phyloP scores from a whole-genome alignment of 2,113 vertebrate species.

The Cebidichthys violaceus region DNA sequence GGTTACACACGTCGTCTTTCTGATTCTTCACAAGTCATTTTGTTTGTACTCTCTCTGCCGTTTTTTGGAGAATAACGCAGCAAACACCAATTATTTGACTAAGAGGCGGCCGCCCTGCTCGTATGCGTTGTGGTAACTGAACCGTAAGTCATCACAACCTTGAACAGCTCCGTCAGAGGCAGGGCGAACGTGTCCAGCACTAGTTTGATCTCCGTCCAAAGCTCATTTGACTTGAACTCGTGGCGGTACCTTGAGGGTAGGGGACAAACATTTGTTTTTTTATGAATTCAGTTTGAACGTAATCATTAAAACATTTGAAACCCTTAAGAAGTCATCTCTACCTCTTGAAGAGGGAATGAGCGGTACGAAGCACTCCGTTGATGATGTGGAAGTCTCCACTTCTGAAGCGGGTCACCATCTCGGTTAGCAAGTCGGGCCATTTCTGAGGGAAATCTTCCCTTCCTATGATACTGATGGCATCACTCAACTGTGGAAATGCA shows the following conservation, averaged over 20 bases:
- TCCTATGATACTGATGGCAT: constrained; percentile 98
- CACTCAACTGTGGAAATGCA: constrained; percentile 88
- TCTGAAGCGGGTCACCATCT: constrained; percentile 97
- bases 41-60: no score
- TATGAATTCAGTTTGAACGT: not conserved
- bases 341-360: constrained; percentile 98
- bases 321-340: constrained; percentile 54
- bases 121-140: not conserved
- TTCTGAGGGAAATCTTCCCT: constrained; percentile 98
- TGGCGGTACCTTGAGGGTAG: constrained; percentile 91
- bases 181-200: constrained; percentile 96
- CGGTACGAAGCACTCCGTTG: constrained; percentile 95
- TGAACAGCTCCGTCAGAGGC: constrained; percentile 96
- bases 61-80: no score
- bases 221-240: constrained; percentile 98
- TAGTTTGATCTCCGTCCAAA: constrained; percentile 98
- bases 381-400: constrained; percentile 99
- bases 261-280: not conserved
- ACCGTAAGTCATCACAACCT: constrained; percentile 82
- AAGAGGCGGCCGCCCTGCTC: not conserved
- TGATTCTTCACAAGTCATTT: no score
- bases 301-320: not conserved
- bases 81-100: not conserved
- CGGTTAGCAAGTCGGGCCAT: constrained; percentile 96
- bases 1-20: no score